These are phyloP conservation scores for Anoncus sp. DNA, from an alignment of 2,888 invertebrate species.

Conservation along the genomic window DNA sequence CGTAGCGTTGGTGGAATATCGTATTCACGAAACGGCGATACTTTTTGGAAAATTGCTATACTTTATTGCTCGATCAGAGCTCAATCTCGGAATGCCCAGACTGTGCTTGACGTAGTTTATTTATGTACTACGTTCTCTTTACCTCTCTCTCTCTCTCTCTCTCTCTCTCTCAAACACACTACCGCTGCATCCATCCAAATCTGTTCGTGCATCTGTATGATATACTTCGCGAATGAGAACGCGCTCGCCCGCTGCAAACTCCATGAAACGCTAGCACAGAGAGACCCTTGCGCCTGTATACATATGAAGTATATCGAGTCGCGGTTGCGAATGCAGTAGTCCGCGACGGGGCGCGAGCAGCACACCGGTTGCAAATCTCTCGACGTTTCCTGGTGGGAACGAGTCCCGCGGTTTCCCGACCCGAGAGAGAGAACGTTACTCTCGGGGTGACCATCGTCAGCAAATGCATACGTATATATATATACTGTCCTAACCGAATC, in stretches of 20 bases:
- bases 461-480: constrained; percentile 10
- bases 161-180: constrained; percentile 1
- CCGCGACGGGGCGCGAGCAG: constrained; percentile 47
- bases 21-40: neutral
- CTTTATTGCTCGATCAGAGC: constrained; percentile 11
- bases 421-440: constrained; percentile 46
- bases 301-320: constrained; percentile 13
- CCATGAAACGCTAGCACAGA: constrained; percentile 14
- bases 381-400: constrained; percentile 71
- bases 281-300: constrained; percentile 7
- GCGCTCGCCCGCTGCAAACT: constrained; percentile 47
- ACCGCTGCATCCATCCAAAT: constrained; percentile 65
- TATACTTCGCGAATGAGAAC: constrained; percentile 28
- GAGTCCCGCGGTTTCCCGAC: constrained; percentile 56
- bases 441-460: constrained; percentile 43
- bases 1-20: neutral
- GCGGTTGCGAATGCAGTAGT: constrained; percentile 51
- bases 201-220: constrained; percentile 72
- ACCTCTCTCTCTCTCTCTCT: constrained; percentile 1
- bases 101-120: constrained; percentile 38
- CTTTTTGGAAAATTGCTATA: neutral
- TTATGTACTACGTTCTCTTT: constrained; percentile 11
- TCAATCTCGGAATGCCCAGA: constrained; percentile 25
- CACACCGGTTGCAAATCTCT: constrained; percentile 70
- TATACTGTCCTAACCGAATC: constrained; percentile 26